phyloP scores from a whole-genome alignment of 2,797 vertebrate genomes.

The Eulemur mongoz region DNA sequence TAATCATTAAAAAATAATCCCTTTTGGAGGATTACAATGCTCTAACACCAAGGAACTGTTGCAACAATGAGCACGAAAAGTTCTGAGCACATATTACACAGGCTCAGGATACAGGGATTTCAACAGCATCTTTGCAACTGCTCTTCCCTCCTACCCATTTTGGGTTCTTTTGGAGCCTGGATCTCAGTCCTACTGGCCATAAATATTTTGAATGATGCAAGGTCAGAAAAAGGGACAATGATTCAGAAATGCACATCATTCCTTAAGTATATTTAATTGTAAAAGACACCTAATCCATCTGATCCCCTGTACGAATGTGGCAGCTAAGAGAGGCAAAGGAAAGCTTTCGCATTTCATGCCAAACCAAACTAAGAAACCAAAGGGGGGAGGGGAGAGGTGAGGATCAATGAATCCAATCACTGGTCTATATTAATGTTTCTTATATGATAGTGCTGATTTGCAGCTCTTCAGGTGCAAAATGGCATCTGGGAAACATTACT shows the following conservation, averaged over 20 bases:
- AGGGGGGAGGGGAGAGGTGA: background rate
- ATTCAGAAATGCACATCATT: slow-evolving; percentile 62
- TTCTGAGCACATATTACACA: slow-evolving; percentile 14
- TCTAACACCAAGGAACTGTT: slow-evolving; percentile 45
- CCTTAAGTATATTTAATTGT: slow-evolving; percentile 63
- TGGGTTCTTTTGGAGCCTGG: background rate
- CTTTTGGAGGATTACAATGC: background rate
- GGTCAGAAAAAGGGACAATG: slow-evolving; percentile 48
- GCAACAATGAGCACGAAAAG: background rate
- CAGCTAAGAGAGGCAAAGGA: slow-evolving; percentile 55
- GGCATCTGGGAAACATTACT: slow-evolving; percentile 79
- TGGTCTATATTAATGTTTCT: slow-evolving; percentile 76
- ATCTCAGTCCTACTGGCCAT: background rate
- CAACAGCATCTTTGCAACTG: background rate
- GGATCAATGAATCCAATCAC: slow-evolving; percentile 73
- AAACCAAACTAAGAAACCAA: slow-evolving; percentile 66
- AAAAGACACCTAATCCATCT: slow-evolving; percentile 69
- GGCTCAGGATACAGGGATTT: background rate
- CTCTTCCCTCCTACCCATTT: slow-evolving; percentile 16
- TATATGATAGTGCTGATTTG: slow-evolving; percentile 73
- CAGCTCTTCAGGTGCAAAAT: slow-evolving; percentile 77
- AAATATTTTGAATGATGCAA: slow-evolving; percentile 64
- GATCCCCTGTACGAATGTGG: background rate
- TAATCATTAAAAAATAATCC: slow-evolving; percentile 27
- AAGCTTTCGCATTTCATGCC: slow-evolving; percentile 48